Percentiles rank a stretch among this genome's conserved stretches.
Evolutionary conservation across 2,797 vertebrate species (phyloP).

Genomic region (Phylloscopus collybita): DNA sequence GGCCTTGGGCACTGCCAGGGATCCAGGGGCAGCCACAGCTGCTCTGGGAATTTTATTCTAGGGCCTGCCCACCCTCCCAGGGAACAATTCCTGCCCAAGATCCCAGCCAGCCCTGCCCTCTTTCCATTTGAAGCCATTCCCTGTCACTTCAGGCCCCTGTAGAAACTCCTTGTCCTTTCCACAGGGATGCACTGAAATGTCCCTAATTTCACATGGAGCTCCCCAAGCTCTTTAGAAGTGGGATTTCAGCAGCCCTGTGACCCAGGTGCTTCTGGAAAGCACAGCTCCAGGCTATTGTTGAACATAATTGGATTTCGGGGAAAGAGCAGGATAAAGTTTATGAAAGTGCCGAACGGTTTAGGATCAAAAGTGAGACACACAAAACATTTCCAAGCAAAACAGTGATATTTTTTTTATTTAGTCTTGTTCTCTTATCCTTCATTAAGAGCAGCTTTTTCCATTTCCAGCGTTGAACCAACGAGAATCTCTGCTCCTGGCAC

Average conservation of each 20-base stretch:
- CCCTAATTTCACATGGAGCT: not conserved
- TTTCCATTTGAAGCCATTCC: fast-evolving
- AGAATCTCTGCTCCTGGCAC: no score
- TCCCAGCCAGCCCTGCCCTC: fast-evolving
- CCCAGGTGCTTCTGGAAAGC: not conserved
- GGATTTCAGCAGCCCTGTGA: not conserved
- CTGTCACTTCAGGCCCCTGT: not conserved
- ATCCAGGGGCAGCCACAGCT: not conserved
- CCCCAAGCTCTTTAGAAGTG: not conserved
- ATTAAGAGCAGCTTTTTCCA: not conserved
- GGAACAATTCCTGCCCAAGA: not conserved
- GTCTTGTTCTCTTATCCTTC: not conserved
- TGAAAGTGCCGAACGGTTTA: not conserved
- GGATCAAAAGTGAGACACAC: slow-evolving; percentile 7
- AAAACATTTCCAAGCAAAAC: slow-evolving; percentile 11
- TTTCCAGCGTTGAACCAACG: not conserved
- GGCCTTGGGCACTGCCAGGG: not conserved
- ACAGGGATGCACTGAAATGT: not conserved
- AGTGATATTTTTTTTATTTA: slow-evolving; percentile 45
- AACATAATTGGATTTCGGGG: not conserved
- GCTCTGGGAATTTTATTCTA: not conserved
- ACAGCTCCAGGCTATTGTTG: not conserved
- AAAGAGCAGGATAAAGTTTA: not conserved
- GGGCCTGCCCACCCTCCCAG: not conserved
- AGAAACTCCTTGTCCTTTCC: not conserved